Conservation (phyloP, 1,140 invertebrate genomes). For the Achroia grisella region DNA sequence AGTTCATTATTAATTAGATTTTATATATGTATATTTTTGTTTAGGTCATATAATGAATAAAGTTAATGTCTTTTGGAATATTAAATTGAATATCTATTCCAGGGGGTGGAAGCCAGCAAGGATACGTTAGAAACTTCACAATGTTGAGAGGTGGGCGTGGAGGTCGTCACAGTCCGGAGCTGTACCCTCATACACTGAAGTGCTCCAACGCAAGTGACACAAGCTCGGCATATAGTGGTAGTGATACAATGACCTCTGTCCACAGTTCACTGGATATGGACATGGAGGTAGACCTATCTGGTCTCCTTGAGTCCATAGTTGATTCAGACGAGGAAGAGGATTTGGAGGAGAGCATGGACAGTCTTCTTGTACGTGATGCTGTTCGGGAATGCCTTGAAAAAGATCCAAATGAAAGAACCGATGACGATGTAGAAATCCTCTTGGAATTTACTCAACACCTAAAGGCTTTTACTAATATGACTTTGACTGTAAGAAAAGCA, state of each 20-base stretch:
- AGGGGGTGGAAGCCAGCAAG: conserved; percentile 44
- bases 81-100: conserved; percentile 25
- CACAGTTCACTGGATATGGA: conserved; percentile 89
- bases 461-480: conserved; percentile 95
- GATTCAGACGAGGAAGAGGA: conserved; percentile 97
- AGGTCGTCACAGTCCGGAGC: conserved; percentile 74
- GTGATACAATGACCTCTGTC: conserved; percentile 95
- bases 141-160: conserved; percentile 74
- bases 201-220: conserved; percentile 95
- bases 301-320: conserved; percentile 94
- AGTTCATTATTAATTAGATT: too few species aligned
- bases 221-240: conserved; percentile 95
- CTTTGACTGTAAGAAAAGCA: conserved; percentile 90
- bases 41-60: too few species aligned
- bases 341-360: conserved; percentile 93
- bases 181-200: conserved; percentile 88
- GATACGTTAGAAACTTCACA: conserved; percentile 54
- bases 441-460: conserved; percentile 98
- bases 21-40: too few species aligned
- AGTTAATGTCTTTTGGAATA: neutral
- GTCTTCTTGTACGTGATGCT: conserved; percentile 91
- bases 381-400: conserved; percentile 98
- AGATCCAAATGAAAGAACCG: conserved; percentile 93
- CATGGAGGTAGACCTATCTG: conserved; percentile 93
- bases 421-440: conserved; percentile 96